Evolutionary conservation across 2,888 invertebrate species (phyloP).

Genomic region (Drosophila limbata): DNA sequence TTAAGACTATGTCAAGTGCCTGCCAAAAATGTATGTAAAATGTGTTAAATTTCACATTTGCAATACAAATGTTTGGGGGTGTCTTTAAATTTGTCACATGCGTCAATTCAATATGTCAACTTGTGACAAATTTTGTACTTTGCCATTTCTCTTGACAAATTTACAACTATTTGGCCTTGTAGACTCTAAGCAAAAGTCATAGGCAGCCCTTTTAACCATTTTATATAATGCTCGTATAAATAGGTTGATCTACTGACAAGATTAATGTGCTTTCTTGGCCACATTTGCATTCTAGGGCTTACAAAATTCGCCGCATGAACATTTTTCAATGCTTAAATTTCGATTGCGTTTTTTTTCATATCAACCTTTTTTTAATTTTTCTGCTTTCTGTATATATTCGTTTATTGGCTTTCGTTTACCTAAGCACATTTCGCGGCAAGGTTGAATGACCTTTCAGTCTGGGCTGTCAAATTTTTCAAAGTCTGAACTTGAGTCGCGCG

Average conservation of each 20-base stretch:
- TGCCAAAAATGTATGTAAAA: constrained; percentile 40
- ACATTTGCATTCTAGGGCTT: constrained; percentile 18
- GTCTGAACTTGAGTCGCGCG: constrained; percentile 7
- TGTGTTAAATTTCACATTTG: constrained; percentile 62
- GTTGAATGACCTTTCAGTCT: constrained; percentile 58
- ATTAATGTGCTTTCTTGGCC: constrained; percentile 28
- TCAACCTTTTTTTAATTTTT: not conserved
- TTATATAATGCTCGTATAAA: not conserved
- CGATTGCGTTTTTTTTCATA: constrained; percentile 1
- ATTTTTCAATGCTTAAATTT: constrained; percentile 42
- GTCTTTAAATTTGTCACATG: constrained; percentile 37
- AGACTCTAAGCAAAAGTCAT: constrained; percentile 8
- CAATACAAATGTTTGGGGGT: constrained; percentile 11
- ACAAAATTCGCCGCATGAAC: constrained; percentile 37
- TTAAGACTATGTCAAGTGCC: constrained; percentile 48
- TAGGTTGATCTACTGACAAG: constrained; percentile 11
- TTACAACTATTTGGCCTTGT: constrained; percentile 35
- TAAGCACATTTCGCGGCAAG: constrained; percentile 37
- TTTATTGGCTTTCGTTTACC: constrained; percentile 31
- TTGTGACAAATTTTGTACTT: constrained; percentile 20
- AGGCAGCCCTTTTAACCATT: not conserved
- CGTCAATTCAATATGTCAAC: constrained; percentile 39
- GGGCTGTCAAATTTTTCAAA: not conserved
- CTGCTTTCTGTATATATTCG: constrained; percentile 1
- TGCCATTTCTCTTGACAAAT: constrained; percentile 3